These are phyloP conservation scores for Pristionchus arcanus DNA, from an alignment of 2,888 invertebrate species.

Conservation along the genomic window DNA sequence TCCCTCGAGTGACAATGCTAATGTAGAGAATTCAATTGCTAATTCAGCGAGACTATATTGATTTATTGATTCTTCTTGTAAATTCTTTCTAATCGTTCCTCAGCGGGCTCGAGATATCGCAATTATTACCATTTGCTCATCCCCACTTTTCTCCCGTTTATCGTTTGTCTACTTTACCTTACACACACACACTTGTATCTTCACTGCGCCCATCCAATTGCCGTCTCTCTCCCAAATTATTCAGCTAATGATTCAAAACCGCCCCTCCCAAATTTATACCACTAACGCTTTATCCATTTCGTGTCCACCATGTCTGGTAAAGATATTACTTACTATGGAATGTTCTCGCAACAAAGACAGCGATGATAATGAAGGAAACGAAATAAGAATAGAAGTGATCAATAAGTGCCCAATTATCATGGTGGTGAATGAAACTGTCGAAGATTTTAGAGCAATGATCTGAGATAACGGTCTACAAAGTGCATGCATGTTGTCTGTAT, in stretches of 20 bases:
- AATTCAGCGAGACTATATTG: constrained; percentile 34
- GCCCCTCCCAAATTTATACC: background rate
- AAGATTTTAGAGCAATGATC: no score
- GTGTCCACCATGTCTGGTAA: constrained; percentile 31
- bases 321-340: background rate
- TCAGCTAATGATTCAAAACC: constrained; percentile 12
- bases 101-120: constrained; percentile 39
- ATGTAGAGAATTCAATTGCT: constrained; percentile 14
- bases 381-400: no score
- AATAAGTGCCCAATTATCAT: no score
- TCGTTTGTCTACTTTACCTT: constrained; percentile 35
- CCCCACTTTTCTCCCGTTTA: background rate
- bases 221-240: constrained; percentile 1
- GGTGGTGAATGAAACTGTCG: no score
- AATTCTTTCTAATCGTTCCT: constrained; percentile 32
- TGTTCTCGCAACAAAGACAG: background rate
- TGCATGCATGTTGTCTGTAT: no score
- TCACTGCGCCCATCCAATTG: constrained; percentile 40
- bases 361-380: background rate
- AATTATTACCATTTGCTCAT: constrained; percentile 40
- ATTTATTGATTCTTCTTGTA: constrained; percentile 21
- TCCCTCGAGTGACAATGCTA: constrained; percentile 35
- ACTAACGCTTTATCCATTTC: constrained; percentile 44
- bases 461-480: no score
- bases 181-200: background rate